A percentile compares a stretch with the other conserved stretches of the same genome.
Conservation (phyloP, 2,797 vertebrate genomes). For the Botia kubotai region DNA sequence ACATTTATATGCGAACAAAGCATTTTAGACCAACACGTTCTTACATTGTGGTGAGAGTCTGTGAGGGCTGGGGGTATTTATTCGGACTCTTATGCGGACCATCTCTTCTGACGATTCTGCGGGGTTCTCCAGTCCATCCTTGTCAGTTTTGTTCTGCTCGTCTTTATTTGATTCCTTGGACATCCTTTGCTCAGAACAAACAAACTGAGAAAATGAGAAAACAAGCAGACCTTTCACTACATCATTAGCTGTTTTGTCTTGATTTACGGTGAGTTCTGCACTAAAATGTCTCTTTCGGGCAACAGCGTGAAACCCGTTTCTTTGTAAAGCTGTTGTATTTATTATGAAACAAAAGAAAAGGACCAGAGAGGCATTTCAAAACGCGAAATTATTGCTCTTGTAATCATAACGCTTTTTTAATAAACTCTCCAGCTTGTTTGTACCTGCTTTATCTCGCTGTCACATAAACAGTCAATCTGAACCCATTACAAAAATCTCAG, state of each 20-base stretch:
- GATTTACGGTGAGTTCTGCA: not conserved
- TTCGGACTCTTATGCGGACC: constrained; percentile 72
- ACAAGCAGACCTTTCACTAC: not conserved
- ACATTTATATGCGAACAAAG: not conserved
- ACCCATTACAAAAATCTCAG: not conserved
- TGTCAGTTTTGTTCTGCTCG: constrained; percentile 71
- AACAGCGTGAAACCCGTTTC: not conserved
- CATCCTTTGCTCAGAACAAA: constrained; percentile 76
- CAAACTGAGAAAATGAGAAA: constrained; percentile 17
- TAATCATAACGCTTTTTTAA: not conserved
- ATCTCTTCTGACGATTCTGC: constrained; percentile 74
- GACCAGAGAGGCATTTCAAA: not conserved
- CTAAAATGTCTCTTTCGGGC: not conserved
- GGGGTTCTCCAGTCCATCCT: constrained; percentile 61
- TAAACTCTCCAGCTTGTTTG: not conserved
- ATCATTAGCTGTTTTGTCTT: not conserved
- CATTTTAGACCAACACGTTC: constrained; percentile 34
- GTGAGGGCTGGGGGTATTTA: constrained; percentile 75
- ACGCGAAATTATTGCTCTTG: not conserved
- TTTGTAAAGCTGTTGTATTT: not conserved
- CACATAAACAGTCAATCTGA: not conserved
- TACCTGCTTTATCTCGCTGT: not conserved
- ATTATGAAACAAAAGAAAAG: constrained; percentile 3
- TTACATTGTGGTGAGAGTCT: constrained; percentile 82
- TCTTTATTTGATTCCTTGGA: constrained; percentile 80